Evolutionary conservation across 2,113 vertebrate species (phyloP).

Genomic region (Odocoileus virginianus): DNA sequence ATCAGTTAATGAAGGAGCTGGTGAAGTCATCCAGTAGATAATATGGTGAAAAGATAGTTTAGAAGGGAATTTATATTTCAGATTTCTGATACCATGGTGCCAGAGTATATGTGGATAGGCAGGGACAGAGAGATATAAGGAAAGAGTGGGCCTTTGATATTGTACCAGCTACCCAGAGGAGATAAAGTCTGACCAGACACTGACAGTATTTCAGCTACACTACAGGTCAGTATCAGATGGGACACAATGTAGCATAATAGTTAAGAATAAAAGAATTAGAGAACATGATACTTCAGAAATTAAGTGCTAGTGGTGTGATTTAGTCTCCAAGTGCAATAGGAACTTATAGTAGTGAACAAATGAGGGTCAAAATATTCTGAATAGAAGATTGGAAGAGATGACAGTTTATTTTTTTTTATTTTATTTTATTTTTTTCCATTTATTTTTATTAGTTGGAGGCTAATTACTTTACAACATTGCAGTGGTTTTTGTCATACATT

Average conservation of each 20-base stretch:
- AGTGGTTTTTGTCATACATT: too few relatives aligned
- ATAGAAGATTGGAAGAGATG: background rate
- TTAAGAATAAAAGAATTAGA: conserved; percentile 9
- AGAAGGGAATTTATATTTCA: background rate
- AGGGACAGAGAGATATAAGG: background rate
- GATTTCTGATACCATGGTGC: background rate
- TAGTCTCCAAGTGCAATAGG: background rate
- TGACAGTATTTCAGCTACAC: background rate
- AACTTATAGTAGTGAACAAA: background rate
- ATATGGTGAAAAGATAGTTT: background rate
- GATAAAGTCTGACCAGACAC: background rate
- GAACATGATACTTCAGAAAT: background rate
- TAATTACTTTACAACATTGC: too few relatives aligned
- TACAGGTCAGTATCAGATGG: background rate
- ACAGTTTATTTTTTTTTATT: background rate
- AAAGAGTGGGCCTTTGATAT: background rate
- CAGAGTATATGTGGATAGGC: background rate
- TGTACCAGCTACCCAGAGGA: background rate
- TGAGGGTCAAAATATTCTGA: background rate
- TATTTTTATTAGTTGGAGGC: too few relatives aligned
- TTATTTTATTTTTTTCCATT: too few relatives aligned
- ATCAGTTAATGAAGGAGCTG: background rate
- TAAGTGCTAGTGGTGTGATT: background rate
- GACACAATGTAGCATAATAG: background rate
- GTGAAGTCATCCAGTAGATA: background rate